Evolutionary conservation across 1,140 invertebrate genomes (phyloP).

Genomic region (Diprion similis): DNA sequence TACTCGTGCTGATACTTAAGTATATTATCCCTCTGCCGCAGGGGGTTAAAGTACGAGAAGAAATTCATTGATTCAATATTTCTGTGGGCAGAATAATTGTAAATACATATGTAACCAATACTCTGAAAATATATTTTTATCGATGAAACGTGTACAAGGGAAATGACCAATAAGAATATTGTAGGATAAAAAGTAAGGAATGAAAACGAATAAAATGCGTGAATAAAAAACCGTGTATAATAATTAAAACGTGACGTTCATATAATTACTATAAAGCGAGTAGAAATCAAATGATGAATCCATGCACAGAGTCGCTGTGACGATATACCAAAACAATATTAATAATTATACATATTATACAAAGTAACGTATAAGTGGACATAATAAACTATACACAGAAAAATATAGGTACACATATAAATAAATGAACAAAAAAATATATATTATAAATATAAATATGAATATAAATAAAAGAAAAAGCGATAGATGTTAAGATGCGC

Average conservation of each 20-base stretch:
- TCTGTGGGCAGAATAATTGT: not conserved
- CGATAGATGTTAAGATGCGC: too few relatives aligned
- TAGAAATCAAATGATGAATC: constrained; percentile 51
- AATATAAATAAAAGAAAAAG: not conserved
- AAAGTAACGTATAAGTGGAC: constrained; percentile 34
- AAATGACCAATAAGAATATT: constrained; percentile 43
- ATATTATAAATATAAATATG: not conserved
- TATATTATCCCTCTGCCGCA: too few relatives aligned
- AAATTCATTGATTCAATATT: too few relatives aligned
- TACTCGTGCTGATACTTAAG: too few relatives aligned
- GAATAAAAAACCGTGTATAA: constrained; percentile 8
- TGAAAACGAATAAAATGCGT: not conserved
- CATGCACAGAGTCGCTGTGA: constrained; percentile 59
- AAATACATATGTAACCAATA: constrained; percentile 22
- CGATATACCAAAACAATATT: constrained; percentile 61
- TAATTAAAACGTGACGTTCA: not conserved
- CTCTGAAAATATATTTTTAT: constrained; percentile 46
- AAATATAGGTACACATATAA: not conserved
- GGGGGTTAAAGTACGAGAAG: too few relatives aligned
- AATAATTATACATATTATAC: constrained; percentile 38
- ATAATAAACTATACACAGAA: constrained; percentile 19
- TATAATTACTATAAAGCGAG: constrained; percentile 36
- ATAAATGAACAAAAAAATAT: not conserved
- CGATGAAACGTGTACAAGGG: constrained; percentile 30
- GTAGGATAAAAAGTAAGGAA: not conserved